phyloP scores from a whole-genome alignment of 2,113 vertebrate genomes.

The Bubalus kerabau region DNA sequence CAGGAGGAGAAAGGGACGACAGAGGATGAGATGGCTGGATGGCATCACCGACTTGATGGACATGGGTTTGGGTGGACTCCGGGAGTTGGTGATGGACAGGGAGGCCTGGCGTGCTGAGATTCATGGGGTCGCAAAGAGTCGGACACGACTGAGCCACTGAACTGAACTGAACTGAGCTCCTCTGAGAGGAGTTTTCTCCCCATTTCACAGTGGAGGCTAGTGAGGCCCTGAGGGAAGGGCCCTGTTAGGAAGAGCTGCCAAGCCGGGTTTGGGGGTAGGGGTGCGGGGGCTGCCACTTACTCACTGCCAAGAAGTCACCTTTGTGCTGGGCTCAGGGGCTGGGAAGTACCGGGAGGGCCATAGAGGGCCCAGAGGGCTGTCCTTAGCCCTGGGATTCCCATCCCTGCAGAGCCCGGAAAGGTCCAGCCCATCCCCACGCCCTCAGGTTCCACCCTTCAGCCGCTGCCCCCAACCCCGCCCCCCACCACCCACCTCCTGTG shows the following conservation, averaged over 20 bases:
- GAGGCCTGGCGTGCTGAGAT: too few relatives aligned
- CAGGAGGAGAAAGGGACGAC: too few relatives aligned
- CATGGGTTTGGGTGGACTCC: too few relatives aligned
- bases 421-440: neutral
- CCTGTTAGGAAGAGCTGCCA: neutral
- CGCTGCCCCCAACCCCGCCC: neutral
- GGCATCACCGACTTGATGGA: too few relatives aligned
- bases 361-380: too few relatives aligned
- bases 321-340: neutral
- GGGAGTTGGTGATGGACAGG: too few relatives aligned
- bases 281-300: neutral
- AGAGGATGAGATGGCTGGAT: too few relatives aligned
- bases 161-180: neutral
- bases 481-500: too few relatives aligned
- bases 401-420: neutral
- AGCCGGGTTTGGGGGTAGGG: fast-evolving
- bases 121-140: too few relatives aligned
- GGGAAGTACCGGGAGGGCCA: too few relatives aligned
- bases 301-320: neutral
- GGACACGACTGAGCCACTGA: too few relatives aligned
- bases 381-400: neutral
- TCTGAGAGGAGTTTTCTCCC: neutral
- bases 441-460: neutral
- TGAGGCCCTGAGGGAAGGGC: neutral
- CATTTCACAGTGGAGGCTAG: fast-evolving